A percentile compares a stretch with the other conserved stretches of the same genome.
Evolutionary conservation across 2,888 invertebrate genomes (phyloP).

Genomic region (Atrina japonica): DNA sequence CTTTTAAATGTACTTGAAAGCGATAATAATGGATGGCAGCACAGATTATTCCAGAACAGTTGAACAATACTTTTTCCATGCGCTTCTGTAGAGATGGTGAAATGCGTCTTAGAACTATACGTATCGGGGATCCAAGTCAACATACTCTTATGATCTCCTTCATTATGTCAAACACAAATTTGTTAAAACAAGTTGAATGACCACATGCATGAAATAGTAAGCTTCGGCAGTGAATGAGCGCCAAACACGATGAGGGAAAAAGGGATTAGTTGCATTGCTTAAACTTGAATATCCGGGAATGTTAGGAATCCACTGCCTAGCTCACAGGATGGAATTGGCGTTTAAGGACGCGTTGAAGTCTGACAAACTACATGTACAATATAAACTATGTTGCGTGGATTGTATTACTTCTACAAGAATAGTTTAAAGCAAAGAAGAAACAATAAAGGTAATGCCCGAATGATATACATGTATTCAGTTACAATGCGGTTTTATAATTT

Average conservation of each 20-base stretch:
- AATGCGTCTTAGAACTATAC: not conserved
- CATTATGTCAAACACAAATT: not conserved
- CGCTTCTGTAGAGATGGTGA: conserved; percentile 1
- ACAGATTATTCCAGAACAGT: conserved; percentile 4
- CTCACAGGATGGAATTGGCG: conserved; percentile 11
- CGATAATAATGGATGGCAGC: conserved; percentile 6
- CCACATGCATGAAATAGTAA: not conserved
- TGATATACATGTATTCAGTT: not conserved
- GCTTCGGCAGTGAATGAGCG: conserved; percentile 3
- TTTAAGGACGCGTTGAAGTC: conserved; percentile 4
- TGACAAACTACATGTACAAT: not conserved
- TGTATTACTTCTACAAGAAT: conserved; percentile 21
- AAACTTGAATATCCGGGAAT: conserved; percentile 8
- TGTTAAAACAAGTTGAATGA: conserved; percentile 1
- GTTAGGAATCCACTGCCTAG: conserved; percentile 15
- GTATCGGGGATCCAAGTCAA: conserved; percentile 17
- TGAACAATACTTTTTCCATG: conserved; percentile 5
- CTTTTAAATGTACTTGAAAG: not conserved
- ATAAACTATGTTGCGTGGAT: conserved; percentile 2
- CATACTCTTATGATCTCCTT: not conserved
- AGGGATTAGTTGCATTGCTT: conserved; percentile 1
- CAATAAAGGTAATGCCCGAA: conserved; percentile 9
- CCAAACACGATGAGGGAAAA: not conserved
- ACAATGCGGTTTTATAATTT: not conserved
- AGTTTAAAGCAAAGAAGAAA: conserved; percentile 18